Evolutionary conservation across 2,113 vertebrate genomes (phyloP), one percentile per base, ranked within the genome.

Genomic region (Xiphophorus couchianus): DNA sequence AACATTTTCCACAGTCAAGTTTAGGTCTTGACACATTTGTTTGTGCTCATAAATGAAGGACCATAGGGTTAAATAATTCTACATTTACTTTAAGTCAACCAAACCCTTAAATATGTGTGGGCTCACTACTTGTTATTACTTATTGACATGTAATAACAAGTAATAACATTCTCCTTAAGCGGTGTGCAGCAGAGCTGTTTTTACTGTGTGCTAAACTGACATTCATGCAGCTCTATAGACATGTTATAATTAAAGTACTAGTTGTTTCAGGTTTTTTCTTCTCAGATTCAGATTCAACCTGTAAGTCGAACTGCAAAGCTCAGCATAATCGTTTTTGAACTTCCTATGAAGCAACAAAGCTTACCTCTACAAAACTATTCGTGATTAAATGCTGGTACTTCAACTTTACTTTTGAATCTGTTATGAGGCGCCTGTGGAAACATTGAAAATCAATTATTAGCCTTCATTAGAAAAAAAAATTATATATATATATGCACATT

Each of bases 301-400:
- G 2, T 0, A 62, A 62, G 15, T 15, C 29, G 14, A 1, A 62
- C 61, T 15, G 28, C 5, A 62, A 29, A 62, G 28, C 61, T 62
- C 27, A 15, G 28, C 25, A 42, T 62, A 30, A 30, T 12, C 3
- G 4, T 28, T 28, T 71, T 75, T 5, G 48, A 28, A 64, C 27
- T 73, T 10, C 10, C 72, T 29, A 60, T 71, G 0, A 73, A 76
- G 66, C 33, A 4, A 62, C 22, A 68, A 60, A 76, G 92, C 96
- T 97, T 95, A 99, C 98, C 98, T 99, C 98, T 96, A 99, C 98
- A 97, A 99, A 99, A 96, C 98, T 99, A 98, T 99, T 99, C 67
- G 98, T 99, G 95, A 99, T 99, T 98, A 99, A 97, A 98, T 99
- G 98, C 93, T 99, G 98, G 96, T 99, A 99, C 95, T 99, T 99